Evolutionary conservation across 30 jellyfish, hydroid and myxozoan genomes (phyloP), one percentile per base, ranked within the genome.

Genomic region (Aurelia aurita): DNA sequence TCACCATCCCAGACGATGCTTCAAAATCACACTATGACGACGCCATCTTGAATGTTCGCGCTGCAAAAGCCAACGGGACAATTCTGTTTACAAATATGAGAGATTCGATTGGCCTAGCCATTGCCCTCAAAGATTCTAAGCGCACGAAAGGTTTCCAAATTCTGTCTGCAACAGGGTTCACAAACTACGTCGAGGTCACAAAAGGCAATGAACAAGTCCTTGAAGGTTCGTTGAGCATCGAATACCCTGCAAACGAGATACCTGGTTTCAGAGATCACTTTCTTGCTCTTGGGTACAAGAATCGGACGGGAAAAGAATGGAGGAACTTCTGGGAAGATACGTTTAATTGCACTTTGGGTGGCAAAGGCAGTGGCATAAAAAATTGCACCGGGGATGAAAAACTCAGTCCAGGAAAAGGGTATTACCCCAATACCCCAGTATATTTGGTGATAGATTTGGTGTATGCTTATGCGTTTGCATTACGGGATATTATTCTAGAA

Each of bases 351-450:
- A 32, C 80, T 19, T 23, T 87, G 8, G 32, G n/a, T 60, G 64
- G 6, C 18, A 26, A 28, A 11, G 28, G 45, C 26, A 39, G 69
- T 27, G 21, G 0, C 18, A n/a, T 13, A 44, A 31, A 31, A 20
- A 54, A 64, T 22, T 91, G 98, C 85, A 85, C 98, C 6, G 92
- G 92, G 21, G n/a, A 72, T 18, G 97, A 85, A 60, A 70, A 82
- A 65, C 77, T 94, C 6, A 1, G 47, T 3, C 80, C 60, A 13
- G 95, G 95, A 16, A 60, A 58, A 28, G 98, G 98, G 16, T 93
- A 80, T 74, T 87, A 93, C 74, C 90, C 96, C 22, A 18, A 47
- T 18, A 93, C 98, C 23, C 96, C 98, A 20, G 86, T 93, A 29
- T 64, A 62, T 26, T 74, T 92, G 8, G 97, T 93, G 22, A 73